Conservation (phyloP, 2,888 invertebrate species). For the Temnothorax unifasciatus region DNA sequence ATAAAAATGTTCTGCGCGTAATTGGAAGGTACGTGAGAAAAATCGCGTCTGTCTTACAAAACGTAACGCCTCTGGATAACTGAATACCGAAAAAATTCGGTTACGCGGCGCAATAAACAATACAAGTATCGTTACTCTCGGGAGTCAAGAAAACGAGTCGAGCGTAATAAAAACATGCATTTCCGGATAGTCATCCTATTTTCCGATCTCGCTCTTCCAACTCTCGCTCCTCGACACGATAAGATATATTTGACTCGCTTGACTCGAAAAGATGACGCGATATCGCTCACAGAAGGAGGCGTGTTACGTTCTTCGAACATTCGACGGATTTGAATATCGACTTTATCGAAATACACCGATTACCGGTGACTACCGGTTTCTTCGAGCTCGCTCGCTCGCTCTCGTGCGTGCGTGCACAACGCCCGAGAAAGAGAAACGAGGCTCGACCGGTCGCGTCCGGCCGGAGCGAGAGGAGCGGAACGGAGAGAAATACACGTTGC, state of each 20-base stretch:
- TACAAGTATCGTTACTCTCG: neutral
- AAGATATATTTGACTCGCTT: slow-evolving; percentile 25
- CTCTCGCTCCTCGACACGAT: slow-evolving; percentile 59
- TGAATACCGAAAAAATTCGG: neutral
- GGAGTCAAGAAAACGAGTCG: neutral
- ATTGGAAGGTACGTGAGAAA: neutral
- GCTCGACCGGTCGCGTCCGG: slow-evolving; percentile 34
- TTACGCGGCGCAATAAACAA: neutral
- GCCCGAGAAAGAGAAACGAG: slow-evolving; percentile 67
- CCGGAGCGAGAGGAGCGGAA: slow-evolving; percentile 60
- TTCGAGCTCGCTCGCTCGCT: slow-evolving; percentile 15
- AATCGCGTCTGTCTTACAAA: neutral
- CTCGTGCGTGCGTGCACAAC: slow-evolving; percentile 48
- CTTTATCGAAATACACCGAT: slow-evolving; percentile 70
- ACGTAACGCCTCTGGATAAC: neutral
- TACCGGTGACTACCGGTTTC: slow-evolving; percentile 67
- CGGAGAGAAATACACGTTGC: slow-evolving; percentile 64
- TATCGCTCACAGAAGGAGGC: slow-evolving; percentile 57
- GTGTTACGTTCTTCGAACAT: slow-evolving; percentile 17
- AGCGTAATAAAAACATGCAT: neutral
- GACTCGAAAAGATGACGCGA: slow-evolving; percentile 37
- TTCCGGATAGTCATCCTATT: slow-evolving; percentile 25
- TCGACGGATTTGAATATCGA: slow-evolving; percentile 66
- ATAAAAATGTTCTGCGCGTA: slow-evolving; percentile 17
- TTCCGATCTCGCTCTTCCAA: neutral